Evolutionary conservation across 2,113 vertebrate species (phyloP).

Genomic region (Hemiscyllium ocellatum): DNA sequence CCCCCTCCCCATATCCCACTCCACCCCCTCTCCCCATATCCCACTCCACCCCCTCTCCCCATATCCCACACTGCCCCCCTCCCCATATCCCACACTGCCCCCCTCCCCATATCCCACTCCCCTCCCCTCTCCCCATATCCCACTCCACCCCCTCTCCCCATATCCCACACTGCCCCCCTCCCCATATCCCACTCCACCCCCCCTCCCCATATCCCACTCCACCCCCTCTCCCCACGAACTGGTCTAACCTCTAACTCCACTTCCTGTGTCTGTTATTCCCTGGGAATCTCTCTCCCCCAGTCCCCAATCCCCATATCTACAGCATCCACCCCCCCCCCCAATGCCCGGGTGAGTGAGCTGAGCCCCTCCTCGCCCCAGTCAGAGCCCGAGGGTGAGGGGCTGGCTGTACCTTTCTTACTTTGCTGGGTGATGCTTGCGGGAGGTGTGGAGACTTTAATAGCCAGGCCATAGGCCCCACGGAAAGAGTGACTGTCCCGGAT

Average conservation of each 20-base stretch:
- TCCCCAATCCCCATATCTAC: background rate
- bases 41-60: too few relatives aligned
- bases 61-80: too few relatives aligned
- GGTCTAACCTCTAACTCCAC: background rate
- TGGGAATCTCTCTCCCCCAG: background rate
- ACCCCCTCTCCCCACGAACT: background rate
- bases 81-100: too few relatives aligned
- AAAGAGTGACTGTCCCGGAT: conserved; percentile 97
- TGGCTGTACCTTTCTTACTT: conserved; percentile 83
- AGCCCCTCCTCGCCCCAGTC: too few relatives aligned
- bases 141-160: too few relatives aligned
- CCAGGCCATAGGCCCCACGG: conserved; percentile 86
- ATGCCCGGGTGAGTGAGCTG: too few relatives aligned
- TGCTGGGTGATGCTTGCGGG: conserved; percentile 76
- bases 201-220: background rate
- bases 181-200: background rate
- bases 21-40: too few relatives aligned
- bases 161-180: too few relatives aligned
- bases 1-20: too few relatives aligned
- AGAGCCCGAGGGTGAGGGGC: background rate
- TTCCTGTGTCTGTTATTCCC: background rate
- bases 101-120: too few relatives aligned
- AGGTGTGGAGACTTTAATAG: conserved; percentile 91
- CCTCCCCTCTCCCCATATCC: too few relatives aligned
- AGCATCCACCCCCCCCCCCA: background rate